A percentile compares a stretch with the other conserved stretches of the same genome.
phyloP scores from a whole-genome alignment of 2,888 invertebrate species.

The Amphipoea lucens region DNA sequence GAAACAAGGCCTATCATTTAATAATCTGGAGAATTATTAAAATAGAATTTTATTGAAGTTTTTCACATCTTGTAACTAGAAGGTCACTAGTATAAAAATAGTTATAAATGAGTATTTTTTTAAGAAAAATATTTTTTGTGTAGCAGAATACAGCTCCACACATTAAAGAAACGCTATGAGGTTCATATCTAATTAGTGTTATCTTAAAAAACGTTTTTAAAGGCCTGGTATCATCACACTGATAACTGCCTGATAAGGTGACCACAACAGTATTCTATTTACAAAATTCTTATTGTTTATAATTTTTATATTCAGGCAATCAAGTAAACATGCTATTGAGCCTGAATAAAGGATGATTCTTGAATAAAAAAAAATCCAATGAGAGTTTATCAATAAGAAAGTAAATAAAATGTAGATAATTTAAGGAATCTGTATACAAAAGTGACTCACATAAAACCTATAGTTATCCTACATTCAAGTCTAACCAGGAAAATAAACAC shows the following conservation, averaged over 20 bases:
- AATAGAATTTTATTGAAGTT: constrained; percentile 47
- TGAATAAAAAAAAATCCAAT: neutral
- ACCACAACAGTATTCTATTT: constrained; percentile 51
- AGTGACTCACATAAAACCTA: constrained; percentile 25
- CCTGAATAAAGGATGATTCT: neutral
- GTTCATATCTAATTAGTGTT: constrained; percentile 33
- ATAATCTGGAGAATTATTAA: constrained; percentile 31
- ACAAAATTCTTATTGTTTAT: constrained; percentile 59
- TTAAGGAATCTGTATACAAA: constrained; percentile 1
- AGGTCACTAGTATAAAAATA: constrained; percentile 52
- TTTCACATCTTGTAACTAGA: constrained; percentile 44
- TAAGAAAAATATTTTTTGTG: constrained; percentile 4
- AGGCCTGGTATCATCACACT: constrained; percentile 31
- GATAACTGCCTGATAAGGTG: constrained; percentile 52
- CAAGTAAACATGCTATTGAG: neutral
- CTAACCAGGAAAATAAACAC: constrained; percentile 55
- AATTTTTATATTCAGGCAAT: constrained; percentile 21
- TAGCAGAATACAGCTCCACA: constrained; percentile 11
- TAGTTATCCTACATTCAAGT: constrained; percentile 24
- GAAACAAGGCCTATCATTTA: constrained; percentile 23
- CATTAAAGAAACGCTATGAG: constrained; percentile 24
- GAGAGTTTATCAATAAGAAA: constrained; percentile 10
- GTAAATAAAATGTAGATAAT: neutral
- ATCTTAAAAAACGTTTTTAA: constrained; percentile 39
- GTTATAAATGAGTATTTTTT: constrained; percentile 9